Conservation (phyloP, 2,888 invertebrate genomes). For the Noctua fimbriata region DNA sequence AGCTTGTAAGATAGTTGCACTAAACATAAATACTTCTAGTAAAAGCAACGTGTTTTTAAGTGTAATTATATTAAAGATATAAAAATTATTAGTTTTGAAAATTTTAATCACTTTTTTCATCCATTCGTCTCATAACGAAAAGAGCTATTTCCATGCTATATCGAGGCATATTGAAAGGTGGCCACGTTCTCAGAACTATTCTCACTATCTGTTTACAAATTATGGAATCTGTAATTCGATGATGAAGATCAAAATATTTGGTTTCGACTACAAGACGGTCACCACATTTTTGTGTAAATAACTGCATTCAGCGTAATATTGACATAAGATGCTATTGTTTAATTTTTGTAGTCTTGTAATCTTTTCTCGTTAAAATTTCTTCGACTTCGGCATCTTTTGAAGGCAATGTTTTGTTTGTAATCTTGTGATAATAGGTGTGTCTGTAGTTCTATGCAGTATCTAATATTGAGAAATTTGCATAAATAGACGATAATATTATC, state of each 20-base stretch:
- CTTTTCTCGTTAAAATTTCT: neutral
- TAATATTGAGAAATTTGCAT: neutral
- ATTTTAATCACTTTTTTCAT: neutral
- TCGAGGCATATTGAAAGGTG: constrained; percentile 72
- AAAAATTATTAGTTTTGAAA: neutral
- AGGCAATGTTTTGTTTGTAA: neutral
- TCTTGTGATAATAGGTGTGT: neutral
- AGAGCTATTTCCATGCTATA: constrained; percentile 78
- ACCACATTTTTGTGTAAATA: neutral
- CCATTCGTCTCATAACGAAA: neutral
- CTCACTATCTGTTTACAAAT: constrained; percentile 14
- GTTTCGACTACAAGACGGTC: neutral
- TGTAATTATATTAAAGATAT: neutral
- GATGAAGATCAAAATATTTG: constrained; percentile 24
- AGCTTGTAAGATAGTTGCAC: neutral
- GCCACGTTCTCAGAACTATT: neutral
- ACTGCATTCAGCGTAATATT: neutral
- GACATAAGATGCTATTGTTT: neutral
- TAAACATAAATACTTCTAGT: too few relatives aligned
- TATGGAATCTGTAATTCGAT: constrained; percentile 15
- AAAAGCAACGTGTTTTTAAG: neutral
- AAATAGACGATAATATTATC: neutral
- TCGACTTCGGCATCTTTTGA: neutral
- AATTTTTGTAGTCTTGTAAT: neutral
- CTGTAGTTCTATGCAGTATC: neutral